Conservation (phyloP, 2,888 invertebrate genomes). For the Tolmerus cingulatus region DNA sequence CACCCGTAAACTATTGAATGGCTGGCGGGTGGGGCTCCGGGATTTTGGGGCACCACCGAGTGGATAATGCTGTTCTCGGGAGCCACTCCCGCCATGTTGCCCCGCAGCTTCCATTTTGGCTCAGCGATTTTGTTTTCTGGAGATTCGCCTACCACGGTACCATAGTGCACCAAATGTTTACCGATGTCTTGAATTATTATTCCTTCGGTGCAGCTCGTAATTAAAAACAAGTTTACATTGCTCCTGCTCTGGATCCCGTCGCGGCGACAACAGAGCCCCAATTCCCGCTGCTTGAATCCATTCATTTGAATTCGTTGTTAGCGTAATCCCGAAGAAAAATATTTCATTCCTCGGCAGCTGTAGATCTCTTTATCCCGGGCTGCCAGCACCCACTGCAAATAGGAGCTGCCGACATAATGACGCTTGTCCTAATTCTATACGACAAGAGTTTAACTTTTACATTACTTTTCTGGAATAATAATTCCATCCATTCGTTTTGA, state of each 20-base stretch:
- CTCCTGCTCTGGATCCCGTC: neutral
- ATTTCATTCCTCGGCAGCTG: neutral
- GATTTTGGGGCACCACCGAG: neutral
- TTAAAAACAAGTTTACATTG: conserved; percentile 17
- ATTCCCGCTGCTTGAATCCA: neutral
- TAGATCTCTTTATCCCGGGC: neutral
- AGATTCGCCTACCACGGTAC: neutral
- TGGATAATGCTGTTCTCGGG: neutral
- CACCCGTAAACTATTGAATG: neutral
- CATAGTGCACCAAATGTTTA: neutral
- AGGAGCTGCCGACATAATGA: conserved; percentile 30
- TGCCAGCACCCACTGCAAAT: neutral
- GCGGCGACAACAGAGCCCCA: neutral
- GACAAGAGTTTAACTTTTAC: conserved; percentile 31
- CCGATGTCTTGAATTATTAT: conserved; percentile 1
- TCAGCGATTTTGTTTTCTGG: neutral
- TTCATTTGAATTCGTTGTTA: neutral
- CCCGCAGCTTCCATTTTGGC: neutral
- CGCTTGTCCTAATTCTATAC: conserved; percentile 27
- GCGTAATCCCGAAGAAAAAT: conserved; percentile 9
- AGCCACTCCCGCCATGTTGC: neutral
- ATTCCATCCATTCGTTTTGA: conserved; percentile 22
- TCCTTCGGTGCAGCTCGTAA: neutral
- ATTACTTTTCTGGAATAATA: conserved; percentile 35
- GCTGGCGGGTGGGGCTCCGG: neutral